A percentile compares a stretch with the other conserved stretches of the same genome.
Conservation (phyloP, 1,140 invertebrate species). For the Pseudomyrmex flavicornis region DNA sequence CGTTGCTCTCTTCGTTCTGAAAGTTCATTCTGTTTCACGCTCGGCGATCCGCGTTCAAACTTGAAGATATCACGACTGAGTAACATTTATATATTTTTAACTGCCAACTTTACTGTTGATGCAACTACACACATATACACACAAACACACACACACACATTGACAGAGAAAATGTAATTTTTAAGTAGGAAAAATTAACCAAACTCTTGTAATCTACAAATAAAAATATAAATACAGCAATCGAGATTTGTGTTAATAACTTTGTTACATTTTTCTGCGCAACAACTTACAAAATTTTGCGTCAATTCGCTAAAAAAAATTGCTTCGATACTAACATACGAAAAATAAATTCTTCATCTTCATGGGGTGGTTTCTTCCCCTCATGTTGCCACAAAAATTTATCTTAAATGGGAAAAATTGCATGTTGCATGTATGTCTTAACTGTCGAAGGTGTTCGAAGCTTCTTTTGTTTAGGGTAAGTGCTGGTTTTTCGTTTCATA, state of each 20-base stretch:
- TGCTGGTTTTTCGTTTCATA: constrained; percentile 17
- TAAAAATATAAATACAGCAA: constrained; percentile 36
- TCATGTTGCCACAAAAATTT: constrained; percentile 21
- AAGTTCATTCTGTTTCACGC: background rate
- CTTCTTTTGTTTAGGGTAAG: constrained; percentile 49
- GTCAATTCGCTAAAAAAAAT: background rate
- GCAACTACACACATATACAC: background rate
- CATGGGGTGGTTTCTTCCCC: constrained; percentile 3
- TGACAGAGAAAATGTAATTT: background rate
- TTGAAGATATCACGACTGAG: constrained; percentile 1
- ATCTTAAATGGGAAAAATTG: constrained; percentile 26
- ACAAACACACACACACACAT: background rate
- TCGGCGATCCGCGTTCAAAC: background rate
- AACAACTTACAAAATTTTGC: constrained; percentile 5
- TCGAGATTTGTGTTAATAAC: constrained; percentile 25
- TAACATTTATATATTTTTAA: background rate
- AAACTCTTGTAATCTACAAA: constrained; percentile 1
- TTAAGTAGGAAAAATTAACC: background rate
- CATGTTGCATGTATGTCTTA: constrained; percentile 64
- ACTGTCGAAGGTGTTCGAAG: constrained; percentile 26
- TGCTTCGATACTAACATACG: constrained; percentile 4
- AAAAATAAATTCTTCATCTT: constrained; percentile 21
- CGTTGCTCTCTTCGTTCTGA: background rate
- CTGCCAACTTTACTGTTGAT: constrained; percentile 30
- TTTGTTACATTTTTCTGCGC: constrained; percentile 1